Percentiles rank a stretch among this genome's conserved stretches.
phyloP scores from a whole-genome alignment of 2,888 invertebrate species.

The Epiperipatus broadwayi region DNA sequence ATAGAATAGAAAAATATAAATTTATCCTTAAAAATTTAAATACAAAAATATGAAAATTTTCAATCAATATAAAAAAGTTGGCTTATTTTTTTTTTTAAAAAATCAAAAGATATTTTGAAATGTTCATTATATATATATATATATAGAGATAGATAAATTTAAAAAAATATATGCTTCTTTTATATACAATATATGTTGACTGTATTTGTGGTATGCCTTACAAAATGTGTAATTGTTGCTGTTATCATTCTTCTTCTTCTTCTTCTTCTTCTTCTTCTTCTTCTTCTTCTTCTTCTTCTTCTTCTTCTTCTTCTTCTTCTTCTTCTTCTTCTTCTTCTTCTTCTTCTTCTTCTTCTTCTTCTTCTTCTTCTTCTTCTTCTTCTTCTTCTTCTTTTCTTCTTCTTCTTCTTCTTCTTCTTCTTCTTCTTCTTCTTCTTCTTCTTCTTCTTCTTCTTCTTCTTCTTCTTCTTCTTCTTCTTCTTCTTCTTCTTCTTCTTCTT shows the following conservation, averaged over 20 bases:
- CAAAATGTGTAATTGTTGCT: no score
- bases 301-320: neutral
- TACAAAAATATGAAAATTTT: no score
- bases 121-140: no score
- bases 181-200: no score
- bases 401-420: neutral
- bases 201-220: no score
- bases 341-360: neutral
- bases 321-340: neutral
- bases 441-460: neutral
- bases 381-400: neutral
- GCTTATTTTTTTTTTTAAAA: no score
- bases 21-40: no score
- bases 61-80: no score
- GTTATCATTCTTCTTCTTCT: slow-evolving; percentile 1
- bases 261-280: neutral
- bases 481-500: neutral
- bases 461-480: neutral
- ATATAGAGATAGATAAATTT: no score
- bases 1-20: no score
- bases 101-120: no score
- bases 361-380: neutral
- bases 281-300: neutral
- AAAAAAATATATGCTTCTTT: no score
- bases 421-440: neutral